These are phyloP conservation scores for Zosterops japonicus DNA, from an alignment of 2,113 vertebrate species.

Conservation along the genomic window DNA sequence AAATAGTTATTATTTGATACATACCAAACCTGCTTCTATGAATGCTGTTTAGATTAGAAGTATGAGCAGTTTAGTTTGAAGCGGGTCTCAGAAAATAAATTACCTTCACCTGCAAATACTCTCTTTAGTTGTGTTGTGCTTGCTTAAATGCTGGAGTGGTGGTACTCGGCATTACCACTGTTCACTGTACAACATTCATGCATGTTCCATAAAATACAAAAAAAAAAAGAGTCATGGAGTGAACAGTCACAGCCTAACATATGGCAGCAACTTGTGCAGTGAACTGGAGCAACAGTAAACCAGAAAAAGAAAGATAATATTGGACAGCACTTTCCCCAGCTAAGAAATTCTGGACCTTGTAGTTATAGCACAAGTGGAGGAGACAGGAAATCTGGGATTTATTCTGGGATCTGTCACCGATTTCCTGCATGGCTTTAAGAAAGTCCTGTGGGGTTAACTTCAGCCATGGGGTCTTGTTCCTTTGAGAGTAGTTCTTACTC, in stretches of 20 bases:
- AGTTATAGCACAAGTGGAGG: constrained; percentile 9
- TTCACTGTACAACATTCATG: background rate
- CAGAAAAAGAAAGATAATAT: background rate
- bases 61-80: background rate
- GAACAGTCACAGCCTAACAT: background rate
- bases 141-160: background rate
- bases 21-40: background rate
- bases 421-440: constrained; percentile 57
- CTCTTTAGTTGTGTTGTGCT: background rate
- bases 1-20: background rate
- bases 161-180: background rate
- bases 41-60: background rate
- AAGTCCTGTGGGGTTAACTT: constrained; percentile 26
- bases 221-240: background rate
- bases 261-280: background rate
- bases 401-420: constrained; percentile 58
- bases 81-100: background rate
- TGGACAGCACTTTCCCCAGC: background rate
- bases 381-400: constrained; percentile 66
- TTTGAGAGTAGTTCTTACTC: background rate
- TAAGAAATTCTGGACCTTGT: background rate
- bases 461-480: background rate
- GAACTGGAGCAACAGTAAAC: background rate
- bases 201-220: background rate
- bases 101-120: background rate